A percentile compares a stretch with the other conserved stretches of the same genome.
phyloP scores from a whole-genome alignment of 2,113 vertebrate genomes.

The Coturnix japonica region DNA sequence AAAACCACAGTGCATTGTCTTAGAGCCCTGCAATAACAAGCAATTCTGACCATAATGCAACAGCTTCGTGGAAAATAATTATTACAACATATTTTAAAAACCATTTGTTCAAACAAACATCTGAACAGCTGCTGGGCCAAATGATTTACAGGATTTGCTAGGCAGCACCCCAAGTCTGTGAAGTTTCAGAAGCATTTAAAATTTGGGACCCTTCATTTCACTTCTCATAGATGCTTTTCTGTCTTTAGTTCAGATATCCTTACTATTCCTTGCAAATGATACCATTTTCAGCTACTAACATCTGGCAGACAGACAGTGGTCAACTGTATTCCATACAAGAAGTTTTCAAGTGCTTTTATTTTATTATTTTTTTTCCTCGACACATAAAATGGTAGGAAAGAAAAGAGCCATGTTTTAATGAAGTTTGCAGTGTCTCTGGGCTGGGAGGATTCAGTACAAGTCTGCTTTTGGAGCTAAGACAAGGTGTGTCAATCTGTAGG shows the following conservation, averaged over 20 bases:
- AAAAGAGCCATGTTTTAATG: background rate
- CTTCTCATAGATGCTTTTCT: background rate
- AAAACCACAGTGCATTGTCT: constrained; percentile 47
- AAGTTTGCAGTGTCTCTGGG: background rate
- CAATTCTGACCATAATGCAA: constrained; percentile 34
- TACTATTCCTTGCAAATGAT: background rate
- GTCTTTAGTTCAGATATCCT: background rate
- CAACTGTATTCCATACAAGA: background rate
- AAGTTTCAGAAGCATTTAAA: background rate
- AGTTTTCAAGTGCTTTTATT: background rate
- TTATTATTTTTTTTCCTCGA: background rate
- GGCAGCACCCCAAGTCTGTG: background rate
- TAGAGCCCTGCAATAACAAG: background rate
- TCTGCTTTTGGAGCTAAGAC: background rate
- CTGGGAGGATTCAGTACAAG: background rate
- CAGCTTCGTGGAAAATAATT: constrained; percentile 12
- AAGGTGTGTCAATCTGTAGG: background rate
- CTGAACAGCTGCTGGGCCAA: background rate
- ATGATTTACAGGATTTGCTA: background rate
- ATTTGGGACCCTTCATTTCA: background rate
- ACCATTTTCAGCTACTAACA: background rate
- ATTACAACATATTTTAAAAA: constrained; percentile 4
- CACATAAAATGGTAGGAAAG: background rate
- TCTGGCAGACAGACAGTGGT: constrained; percentile 15
- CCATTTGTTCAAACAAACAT: background rate